phyloP scores from a whole-genome alignment of 1,140 invertebrate genomes.

The Magallana angulata region DNA sequence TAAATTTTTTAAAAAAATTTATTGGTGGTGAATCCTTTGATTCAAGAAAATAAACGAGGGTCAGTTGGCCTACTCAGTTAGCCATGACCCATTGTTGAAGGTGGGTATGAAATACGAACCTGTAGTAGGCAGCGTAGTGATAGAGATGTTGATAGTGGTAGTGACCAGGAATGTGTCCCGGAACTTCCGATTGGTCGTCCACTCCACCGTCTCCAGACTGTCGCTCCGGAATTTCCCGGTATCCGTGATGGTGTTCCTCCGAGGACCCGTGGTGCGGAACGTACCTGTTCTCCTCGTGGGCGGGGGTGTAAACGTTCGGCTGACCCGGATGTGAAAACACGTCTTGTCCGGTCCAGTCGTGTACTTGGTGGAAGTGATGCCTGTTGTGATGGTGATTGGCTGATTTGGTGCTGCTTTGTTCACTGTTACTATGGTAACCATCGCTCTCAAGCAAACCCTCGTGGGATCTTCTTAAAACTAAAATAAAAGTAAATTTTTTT shows the following conservation, averaged over 20 bases:
- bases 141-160: slow-evolving; percentile 50
- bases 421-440: slow-evolving; percentile 62
- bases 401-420: slow-evolving; percentile 53
- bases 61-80: background rate
- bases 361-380: slow-evolving; percentile 30
- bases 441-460: slow-evolving; percentile 50
- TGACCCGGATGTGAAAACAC: slow-evolving; percentile 31
- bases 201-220: slow-evolving; percentile 67
- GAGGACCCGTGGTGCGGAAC: background rate
- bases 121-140: slow-evolving; percentile 44
- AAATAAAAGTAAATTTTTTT: background rate
- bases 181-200: slow-evolving; percentile 33
- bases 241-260: slow-evolving; percentile 33
- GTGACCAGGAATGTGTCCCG: slow-evolving; percentile 48
- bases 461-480: slow-evolving; percentile 38
- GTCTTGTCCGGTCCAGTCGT: slow-evolving; percentile 8
- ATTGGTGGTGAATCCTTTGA: no score
- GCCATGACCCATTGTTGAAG: no score
- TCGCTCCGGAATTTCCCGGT: slow-evolving; percentile 54
- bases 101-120: background rate
- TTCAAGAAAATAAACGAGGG: background rate
- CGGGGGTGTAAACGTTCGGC: background rate
- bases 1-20: no score
- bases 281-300: background rate
- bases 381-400: slow-evolving; percentile 32